Evolutionary conservation across 2,888 invertebrate genomes (phyloP).

Genomic region (Epinotia bilunana): DNA sequence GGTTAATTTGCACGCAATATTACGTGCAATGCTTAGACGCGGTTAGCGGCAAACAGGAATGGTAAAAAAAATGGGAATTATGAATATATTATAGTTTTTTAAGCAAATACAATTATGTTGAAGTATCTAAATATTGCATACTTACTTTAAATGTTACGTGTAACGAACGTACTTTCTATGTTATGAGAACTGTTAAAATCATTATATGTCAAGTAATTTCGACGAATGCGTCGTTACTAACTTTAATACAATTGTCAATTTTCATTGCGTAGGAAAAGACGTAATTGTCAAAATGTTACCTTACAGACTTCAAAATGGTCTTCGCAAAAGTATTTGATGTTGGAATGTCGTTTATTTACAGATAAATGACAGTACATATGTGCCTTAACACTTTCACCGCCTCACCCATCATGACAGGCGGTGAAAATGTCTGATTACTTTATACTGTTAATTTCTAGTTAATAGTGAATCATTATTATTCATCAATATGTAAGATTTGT

Average conservation of each 20-base stretch:
- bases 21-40: slow-evolving; percentile 18
- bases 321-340: neutral
- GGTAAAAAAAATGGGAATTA: neutral
- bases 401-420: neutral
- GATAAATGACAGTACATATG: slow-evolving; percentile 5
- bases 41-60: slow-evolving; percentile 10
- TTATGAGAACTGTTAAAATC: neutral
- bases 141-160: neutral
- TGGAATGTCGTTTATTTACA: slow-evolving; percentile 13
- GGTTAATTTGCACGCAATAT: slow-evolving; percentile 13
- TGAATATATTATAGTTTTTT: slow-evolving; percentile 16
- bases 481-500: too few relatives aligned
- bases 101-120: slow-evolving; percentile 1
- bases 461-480: neutral
- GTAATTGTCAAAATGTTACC: neutral
- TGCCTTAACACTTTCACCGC: slow-evolving; percentile 19
- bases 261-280: neutral
- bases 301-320: slow-evolving; percentile 17
- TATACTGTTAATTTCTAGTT: neutral
- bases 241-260: neutral
- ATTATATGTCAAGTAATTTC: neutral
- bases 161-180: slow-evolving; percentile 3
- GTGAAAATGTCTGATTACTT: neutral
- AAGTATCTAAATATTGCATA: neutral
- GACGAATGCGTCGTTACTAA: neutral